These are phyloP conservation scores for Xerus rutilus DNA, from an alignment of 2,797 vertebrate genomes.

Conservation along the genomic window DNA sequence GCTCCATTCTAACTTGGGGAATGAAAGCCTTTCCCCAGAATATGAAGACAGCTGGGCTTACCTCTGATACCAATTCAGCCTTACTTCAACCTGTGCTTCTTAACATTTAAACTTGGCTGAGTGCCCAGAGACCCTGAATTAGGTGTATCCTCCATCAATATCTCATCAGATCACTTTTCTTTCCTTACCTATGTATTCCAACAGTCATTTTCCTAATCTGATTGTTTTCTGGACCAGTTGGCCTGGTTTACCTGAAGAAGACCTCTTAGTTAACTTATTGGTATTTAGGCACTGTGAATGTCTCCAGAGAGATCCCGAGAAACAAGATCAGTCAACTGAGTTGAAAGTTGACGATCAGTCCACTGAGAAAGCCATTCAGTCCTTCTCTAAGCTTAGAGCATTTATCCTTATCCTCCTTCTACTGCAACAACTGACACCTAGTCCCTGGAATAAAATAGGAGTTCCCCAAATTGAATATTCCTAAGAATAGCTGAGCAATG, in stretches of 20 bases:
- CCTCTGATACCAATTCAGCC: background rate
- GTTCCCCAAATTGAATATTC: background rate
- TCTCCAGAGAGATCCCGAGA: background rate
- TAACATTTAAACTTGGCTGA: background rate
- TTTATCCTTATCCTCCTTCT: background rate
- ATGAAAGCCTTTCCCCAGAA: background rate
- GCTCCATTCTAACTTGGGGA: background rate
- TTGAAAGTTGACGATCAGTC: background rate
- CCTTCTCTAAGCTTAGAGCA: background rate
- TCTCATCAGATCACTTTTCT: background rate
- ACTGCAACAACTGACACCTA: background rate
- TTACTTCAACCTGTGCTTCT: background rate
- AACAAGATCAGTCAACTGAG: background rate
- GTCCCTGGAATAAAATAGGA: background rate
- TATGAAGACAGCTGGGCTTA: background rate
- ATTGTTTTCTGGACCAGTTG: background rate
- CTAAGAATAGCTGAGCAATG: background rate
- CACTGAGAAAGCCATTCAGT: background rate
- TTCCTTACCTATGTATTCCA: background rate
- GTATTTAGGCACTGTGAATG: background rate
- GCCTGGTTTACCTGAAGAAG: conserved; percentile 4
- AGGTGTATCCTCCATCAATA: background rate
- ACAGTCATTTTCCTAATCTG: background rate
- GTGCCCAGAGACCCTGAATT: background rate
- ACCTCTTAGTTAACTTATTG: background rate